Base-by-base conservation (phyloP, 2,113 vertebrate species). In the Andinoacara biseriatus region DNA sequence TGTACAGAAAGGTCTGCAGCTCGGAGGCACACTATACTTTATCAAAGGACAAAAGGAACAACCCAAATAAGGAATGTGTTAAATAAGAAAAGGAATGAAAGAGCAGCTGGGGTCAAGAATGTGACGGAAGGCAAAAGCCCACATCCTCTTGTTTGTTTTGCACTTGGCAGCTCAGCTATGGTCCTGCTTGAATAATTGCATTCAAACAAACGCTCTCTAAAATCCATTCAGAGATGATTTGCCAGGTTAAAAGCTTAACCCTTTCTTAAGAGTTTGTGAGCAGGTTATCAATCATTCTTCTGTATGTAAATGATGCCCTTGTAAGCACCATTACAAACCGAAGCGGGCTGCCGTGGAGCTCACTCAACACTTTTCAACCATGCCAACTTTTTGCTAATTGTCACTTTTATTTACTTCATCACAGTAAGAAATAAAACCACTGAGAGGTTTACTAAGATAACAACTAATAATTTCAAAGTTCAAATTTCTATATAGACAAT, bases 71-170 rank as follows among this genome's bases (percentile, higher is more conserved):
- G 84, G 89, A 88, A 87, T 88, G 92, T 79, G 72, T 81, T 79
- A 29, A 80, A 90, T 78, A 81, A 86, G 62, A 89, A 88, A 72
- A 61, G 49, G 78, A 79, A 86, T 82, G 29, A 89, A 84, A 86
- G 79, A 92, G 67, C 52, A 86, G 87, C 52, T 11, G 5, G 85
- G 90, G 89, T 91, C 88, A 93, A 87, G 87, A 92, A 92, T 87
- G 90, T 63, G 67, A 82, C 5, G 31, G 85, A 84, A 88, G 59
- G 54, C 57, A 72, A 77, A 81, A 85, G 82, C 83, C 84, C 82
- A 88, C 87, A 86, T 92, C 88, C 89, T 91, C 54, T 69, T 87
- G 46, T 93, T 94, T 91, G 84, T 92, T 91, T 91, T 87, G 86
- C 74, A 84, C 80, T 89, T 77, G 61, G 84, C 76, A 80, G 22